Conservation (phyloP, 2,888 invertebrate species). For the Rhamnusium bicolor region DNA sequence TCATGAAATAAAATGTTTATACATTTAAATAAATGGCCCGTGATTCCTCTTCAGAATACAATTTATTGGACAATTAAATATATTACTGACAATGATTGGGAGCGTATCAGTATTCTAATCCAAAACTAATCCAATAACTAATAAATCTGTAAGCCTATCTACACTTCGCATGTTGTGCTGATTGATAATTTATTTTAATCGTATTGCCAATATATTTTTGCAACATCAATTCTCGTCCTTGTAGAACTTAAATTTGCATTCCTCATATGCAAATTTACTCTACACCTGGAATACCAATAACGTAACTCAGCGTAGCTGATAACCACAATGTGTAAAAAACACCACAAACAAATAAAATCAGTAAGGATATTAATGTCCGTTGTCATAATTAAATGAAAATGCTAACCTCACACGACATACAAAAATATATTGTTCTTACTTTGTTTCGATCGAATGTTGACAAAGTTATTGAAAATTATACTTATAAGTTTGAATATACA, state of each 20-base stretch:
- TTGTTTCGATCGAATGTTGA: no score
- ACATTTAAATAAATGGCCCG: no score
- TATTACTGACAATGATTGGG: neutral
- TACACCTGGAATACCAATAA: neutral
- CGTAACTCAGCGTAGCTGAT: neutral
- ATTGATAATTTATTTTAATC: neutral
- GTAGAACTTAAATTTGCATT: constrained; percentile 21
- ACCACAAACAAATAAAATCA: neutral
- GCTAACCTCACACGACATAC: no score
- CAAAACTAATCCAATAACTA: constrained; percentile 1
- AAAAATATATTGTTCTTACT: no score
- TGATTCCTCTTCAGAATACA: no score
- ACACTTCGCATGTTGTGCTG: neutral
- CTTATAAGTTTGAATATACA: no score
- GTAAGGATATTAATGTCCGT: neutral
- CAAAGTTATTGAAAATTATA: no score
- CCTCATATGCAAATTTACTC: constrained; percentile 21
- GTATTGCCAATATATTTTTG: neutral
- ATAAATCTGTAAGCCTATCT: neutral
- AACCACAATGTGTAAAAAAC: neutral
- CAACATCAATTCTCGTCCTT: constrained; percentile 9
- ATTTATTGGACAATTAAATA: no score
- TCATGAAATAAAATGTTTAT: no score
- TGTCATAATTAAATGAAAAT: no score
- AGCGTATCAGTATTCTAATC: neutral